These are phyloP conservation scores for Monoplex corrugatus DNA, from an alignment of 2,888 invertebrate genomes.

Conservation along the genomic window DNA sequence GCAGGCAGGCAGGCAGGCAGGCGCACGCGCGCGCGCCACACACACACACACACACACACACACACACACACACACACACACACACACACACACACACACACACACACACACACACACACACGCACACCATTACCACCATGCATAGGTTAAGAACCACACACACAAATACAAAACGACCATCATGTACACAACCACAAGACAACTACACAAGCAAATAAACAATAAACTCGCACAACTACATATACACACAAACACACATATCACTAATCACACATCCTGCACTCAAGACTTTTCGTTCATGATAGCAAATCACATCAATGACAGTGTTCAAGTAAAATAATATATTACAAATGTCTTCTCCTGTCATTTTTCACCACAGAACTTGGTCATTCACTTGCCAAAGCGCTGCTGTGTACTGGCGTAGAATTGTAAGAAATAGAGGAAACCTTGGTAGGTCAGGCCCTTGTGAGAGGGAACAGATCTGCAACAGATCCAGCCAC, in stretches of 20 bases:
- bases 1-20: background rate
- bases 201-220: background rate
- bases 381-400: conserved; percentile 62
- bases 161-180: background rate
- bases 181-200: background rate
- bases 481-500: conserved; percentile 57
- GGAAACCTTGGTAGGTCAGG: conserved; percentile 70
- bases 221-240: background rate
- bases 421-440: conserved; percentile 64
- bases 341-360: background rate
- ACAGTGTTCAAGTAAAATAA: background rate
- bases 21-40: background rate
- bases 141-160: too few species aligned
- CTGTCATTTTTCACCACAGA: background rate
- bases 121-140: background rate
- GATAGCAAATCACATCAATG: background rate
- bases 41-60: background rate
- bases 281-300: background rate
- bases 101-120: background rate
- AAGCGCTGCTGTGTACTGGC: conserved; percentile 70
- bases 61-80: background rate
- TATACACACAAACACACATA: background rate
- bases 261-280: background rate
- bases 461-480: conserved; percentile 69
- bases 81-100: background rate